Base-by-base conservation (phyloP, 2,797 vertebrate species). In the Phylloscopus collybita region DNA sequence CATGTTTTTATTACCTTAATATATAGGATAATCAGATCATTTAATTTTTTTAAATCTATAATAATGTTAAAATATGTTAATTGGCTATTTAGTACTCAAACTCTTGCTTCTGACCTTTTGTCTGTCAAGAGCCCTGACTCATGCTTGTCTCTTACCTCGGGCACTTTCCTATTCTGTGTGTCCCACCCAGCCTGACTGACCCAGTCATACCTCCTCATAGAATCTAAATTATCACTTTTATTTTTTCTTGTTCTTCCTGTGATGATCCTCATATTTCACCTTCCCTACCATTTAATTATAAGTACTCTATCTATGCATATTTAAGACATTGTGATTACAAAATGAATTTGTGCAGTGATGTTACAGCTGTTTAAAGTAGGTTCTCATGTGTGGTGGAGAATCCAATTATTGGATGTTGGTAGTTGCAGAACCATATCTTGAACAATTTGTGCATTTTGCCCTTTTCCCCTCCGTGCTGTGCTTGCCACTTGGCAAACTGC, bases 31-130 rank as follows among this genome's bases (percentile, higher is more conserved):
- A 95, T 95, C 83, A 94, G 93, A 75, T 86, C 1, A 61, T 92
- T 93, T 86, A 6, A 82, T 17, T 27, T 75, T 88, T 83, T 92
- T 92, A 61, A 0, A 88, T 84, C 66, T 49, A 27, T 89, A 94
- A 81, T 93, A 90, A 93, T 88, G 76, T 84, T 84, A 94, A 95
- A 79, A 75, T 90, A 96, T 94, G 92, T 88, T 96, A 97, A 95
- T 95, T 92, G 60, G 51, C 62, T 95, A 86, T 69, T 95, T 95
- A 95, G 86, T 64, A 90, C 94, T 93, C 93, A 65, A 23, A 72
- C 50, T 88, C 64, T 88, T 94, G 73, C 92, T 95, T 93, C 62
- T 95, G 92, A 90, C 95, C 95, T 95, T 97, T 95, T 88, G 62
- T 83, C 82, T 89, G 54, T 79, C 44, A 62, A 79, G 42, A 72